Base-by-base conservation (phyloP, 2,113 vertebrate genomes). In the Mirounga angustirostris region DNA sequence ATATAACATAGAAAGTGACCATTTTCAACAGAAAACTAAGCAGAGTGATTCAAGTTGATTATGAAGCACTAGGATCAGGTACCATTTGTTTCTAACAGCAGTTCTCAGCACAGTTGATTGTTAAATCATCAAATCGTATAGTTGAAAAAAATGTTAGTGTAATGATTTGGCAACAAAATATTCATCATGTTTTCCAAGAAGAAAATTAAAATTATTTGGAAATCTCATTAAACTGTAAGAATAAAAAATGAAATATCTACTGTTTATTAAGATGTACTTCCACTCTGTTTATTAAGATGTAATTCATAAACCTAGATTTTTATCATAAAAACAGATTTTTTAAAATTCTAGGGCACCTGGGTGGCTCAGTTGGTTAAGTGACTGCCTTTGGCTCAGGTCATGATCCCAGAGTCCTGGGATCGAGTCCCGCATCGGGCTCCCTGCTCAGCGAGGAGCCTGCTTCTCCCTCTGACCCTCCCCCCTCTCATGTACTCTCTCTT, bases 171-270 rank as follows among this genome's bases (percentile, higher is more conserved):
- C 28, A 94, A 81, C 33, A 71, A 80, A 73, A 91, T 71, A 73
- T 78, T 65, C 46, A 76, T 30, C 61, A 50, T 54, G 80, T 86
- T 87, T 74, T 80, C 19, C 14, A 82, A 65, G 50, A 24, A 94
- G 30, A 71, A 94, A 94, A 63, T 81, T 73, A 33, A 69, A 91
- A 81, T 58, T 36, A 14, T 79, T 92, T 71, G 84, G 63, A 36
- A 67, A 87, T 54, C 5, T 91, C 10, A 61, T 15, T 89, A 78
- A 54, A 63, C 16, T 50, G 33, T 40, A 82, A 87, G 30, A 89
- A 82, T 87, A 28, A 56, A 74, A 71, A 46, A 58, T 59, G 26
- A 69, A 93, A 78, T 21, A 59, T 15, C 36, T 2, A 59, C 56
- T 30, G 24, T 14, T 96, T 83, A 16, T 22, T 82, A 50, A 96